Percentiles rank a stretch among this genome's conserved stretches.
These are phyloP conservation scores for Donacobius atricapilla DNA, from an alignment of 2,113 vertebrate genomes.

Conservation along the genomic window DNA sequence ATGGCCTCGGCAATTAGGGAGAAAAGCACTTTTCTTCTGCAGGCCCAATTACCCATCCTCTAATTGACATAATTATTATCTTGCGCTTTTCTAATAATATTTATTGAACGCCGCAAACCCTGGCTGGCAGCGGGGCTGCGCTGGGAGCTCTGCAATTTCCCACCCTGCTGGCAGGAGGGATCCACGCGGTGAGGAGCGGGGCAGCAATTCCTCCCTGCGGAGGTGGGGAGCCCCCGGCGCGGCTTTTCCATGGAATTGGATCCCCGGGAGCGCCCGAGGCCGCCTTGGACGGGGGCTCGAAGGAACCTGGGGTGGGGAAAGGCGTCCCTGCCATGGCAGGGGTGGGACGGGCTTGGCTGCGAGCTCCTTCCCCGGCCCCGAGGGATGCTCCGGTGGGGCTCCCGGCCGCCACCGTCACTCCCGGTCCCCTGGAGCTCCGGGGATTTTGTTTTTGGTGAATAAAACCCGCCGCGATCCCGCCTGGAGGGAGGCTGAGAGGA, in stretches of 20 bases:
- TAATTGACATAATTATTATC: conserved; percentile 41
- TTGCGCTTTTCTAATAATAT: conserved; percentile 28
- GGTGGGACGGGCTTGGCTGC: too few species aligned
- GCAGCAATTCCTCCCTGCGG: neutral
- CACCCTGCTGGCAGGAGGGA: neutral
- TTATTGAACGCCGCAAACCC: conserved; percentile 47
- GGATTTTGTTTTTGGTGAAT: too few species aligned
- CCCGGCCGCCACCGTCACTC: too few species aligned
- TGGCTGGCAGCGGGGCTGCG: neutral
- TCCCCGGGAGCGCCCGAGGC: neutral
- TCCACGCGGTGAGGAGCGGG: neutral
- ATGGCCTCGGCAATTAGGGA: conserved; percentile 35
- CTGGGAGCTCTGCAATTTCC: neutral
- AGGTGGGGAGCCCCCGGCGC: neutral
- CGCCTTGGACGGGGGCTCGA: fast-evolving
- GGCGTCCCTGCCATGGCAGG: neutral
- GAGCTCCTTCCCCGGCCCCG: too few species aligned
- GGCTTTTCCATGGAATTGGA: neutral
- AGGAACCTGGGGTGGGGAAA: fast-evolving
- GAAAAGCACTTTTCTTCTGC: conserved; percentile 44
- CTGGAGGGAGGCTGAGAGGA: too few species aligned
- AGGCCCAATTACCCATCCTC: conserved; percentile 29
- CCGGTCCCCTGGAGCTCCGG: too few species aligned
- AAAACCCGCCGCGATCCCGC: too few species aligned
- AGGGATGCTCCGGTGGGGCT: too few species aligned